phyloP scores from a whole-genome alignment of 2,797 vertebrate genomes.

The Prionace glauca region DNA sequence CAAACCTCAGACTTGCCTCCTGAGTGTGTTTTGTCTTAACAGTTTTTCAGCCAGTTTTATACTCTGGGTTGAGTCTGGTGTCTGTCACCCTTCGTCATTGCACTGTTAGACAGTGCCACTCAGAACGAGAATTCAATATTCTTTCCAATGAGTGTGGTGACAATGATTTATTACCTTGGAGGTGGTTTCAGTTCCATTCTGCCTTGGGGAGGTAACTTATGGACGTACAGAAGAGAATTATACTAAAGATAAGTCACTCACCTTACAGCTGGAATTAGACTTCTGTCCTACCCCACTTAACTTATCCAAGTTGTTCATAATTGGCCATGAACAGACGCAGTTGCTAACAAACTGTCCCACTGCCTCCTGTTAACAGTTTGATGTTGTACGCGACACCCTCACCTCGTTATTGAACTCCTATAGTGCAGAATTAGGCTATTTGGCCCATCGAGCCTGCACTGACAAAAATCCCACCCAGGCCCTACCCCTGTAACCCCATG shows the following conservation, averaged over 20 bases:
- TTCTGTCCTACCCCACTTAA: background rate
- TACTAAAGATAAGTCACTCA: background rate
- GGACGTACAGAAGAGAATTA: background rate
- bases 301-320: background rate
- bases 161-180: background rate
- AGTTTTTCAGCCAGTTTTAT: background rate
- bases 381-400: background rate
- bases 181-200: background rate
- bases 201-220: background rate
- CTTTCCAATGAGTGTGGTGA: background rate
- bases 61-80: background rate
- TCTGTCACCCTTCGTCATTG: background rate
- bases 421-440: too few species aligned
- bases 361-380: background rate
- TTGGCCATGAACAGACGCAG: background rate
- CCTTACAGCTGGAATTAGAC: background rate
- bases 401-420: too few species aligned
- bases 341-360: background rate
- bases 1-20: background rate
- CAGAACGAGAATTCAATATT: background rate
- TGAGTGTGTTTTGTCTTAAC: background rate
- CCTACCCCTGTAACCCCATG: too few species aligned
- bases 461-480: too few species aligned
- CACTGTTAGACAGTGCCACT: background rate
- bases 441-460: too few species aligned